These are phyloP conservation scores for Australoheros scitulus DNA, from an alignment of 2,113 vertebrate genomes.

Conservation along the genomic window DNA sequence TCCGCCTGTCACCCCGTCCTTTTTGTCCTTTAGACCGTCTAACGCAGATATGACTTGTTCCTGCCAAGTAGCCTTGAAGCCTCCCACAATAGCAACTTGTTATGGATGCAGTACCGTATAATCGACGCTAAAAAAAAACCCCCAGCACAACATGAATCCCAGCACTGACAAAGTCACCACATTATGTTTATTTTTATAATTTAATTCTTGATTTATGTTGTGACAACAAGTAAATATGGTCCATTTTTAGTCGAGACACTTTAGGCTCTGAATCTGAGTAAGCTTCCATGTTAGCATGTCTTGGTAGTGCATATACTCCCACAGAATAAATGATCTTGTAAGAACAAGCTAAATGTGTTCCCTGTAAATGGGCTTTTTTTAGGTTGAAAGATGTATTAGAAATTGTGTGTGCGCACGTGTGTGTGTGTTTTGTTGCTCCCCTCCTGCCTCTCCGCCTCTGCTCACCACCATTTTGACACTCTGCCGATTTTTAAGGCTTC, in stretches of 20 bases:
- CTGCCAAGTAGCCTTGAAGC: background rate
- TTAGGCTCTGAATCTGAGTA: slow-evolving; percentile 13
- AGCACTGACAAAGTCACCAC: background rate
- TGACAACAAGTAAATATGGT: slow-evolving; percentile 34
- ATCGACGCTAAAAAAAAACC: background rate
- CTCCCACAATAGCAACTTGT: background rate
- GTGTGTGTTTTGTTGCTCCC: background rate
- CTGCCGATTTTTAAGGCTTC: slow-evolving; percentile 61
- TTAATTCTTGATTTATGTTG: slow-evolving; percentile 52
- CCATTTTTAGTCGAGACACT: slow-evolving; percentile 54
- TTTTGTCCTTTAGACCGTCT: slow-evolving; percentile 23
- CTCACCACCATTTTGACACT: slow-evolving; percentile 61
- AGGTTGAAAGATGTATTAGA: slow-evolving; percentile 53
- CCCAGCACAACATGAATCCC: background rate
- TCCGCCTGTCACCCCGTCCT: slow-evolving; percentile 47
- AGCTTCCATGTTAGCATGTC: slow-evolving; percentile 31
- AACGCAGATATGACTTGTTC: background rate
- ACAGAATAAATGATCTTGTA: slow-evolving; percentile 51
- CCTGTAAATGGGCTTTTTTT: slow-evolving; percentile 39
- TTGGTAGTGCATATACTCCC: background rate
- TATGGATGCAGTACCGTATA: background rate
- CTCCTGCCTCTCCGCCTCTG: slow-evolving; percentile 25
- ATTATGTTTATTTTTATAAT: slow-evolving; percentile 46
- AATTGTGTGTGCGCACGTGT: slow-evolving; percentile 10
- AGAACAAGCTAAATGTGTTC: slow-evolving; percentile 53